Base-by-base conservation (phyloP, 1,140 invertebrate genomes). In the Ceratina japonica region DNA sequence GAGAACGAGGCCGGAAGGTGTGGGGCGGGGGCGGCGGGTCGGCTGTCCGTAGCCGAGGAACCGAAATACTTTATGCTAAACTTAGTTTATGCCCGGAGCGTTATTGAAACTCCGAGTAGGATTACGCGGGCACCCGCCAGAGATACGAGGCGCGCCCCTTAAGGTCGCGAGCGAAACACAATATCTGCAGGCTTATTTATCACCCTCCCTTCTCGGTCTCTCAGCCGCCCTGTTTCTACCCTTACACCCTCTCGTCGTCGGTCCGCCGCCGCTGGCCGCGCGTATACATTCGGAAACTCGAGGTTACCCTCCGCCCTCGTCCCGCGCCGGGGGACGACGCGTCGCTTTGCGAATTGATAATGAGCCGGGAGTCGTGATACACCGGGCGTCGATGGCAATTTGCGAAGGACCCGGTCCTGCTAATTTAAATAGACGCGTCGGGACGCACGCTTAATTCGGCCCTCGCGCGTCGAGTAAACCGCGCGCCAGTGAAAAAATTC, bases 141-240 rank as follows among this genome's bases (percentile, higher is more conserved):
- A 83, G 85, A 86, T 86, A 86, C 77, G 83, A 76, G 83, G 56
- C 73, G 51, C 54, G 56, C 59, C 54, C 73, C 82, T 86, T 79
- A 86, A 84, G 70, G 81, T 81, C 82, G 78, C 63, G 56, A 64
- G 66, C 62, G 79, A 86, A 85, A 86, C 82, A 85, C 85, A 87
- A 88, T 88, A 87, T 87, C 83, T 77, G 83, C 74, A 79, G 63
- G 71, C 84, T 80, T 87, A 88, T 89, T 89, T 88, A 88, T 87
- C 76, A 84, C 64, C 58, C 54, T 54, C 69, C 37, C 15, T 44
- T 15, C 18, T 56, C 52, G 16, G 1, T 24, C 27, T 16, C 24
- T 44, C 37, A 44, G 15, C 7, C 56, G 20, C 5, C 58, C 16
- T 13, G 16, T 63, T 44, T 37, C 49, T 22, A 54, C 69, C 58